Evolutionary conservation across 2,113 vertebrate genomes (phyloP).

Genomic region (Anthoscopus minutus): DNA sequence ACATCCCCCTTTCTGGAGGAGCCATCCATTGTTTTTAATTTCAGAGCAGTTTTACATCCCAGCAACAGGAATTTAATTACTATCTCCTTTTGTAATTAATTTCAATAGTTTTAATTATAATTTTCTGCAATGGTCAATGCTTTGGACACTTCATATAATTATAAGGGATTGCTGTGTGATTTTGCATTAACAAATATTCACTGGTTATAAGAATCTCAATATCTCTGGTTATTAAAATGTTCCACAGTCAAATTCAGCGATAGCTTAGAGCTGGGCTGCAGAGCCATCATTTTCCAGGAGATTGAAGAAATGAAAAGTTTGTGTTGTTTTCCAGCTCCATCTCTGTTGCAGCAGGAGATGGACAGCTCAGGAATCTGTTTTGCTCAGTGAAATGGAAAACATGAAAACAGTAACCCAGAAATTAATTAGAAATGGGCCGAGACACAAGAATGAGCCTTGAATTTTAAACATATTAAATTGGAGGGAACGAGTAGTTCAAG

Average conservation of each 20-base stretch:
- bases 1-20: neutral
- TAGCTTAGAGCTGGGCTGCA: neutral
- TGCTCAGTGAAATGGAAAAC: conserved; percentile 20
- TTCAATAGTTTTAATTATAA: conserved; percentile 23
- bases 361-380: neutral
- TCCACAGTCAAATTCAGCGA: neutral
- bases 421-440: conserved; percentile 14
- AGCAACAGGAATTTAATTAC: conserved; percentile 7
- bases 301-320: neutral
- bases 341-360: neutral
- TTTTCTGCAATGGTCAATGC: neutral
- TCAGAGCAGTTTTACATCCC: neutral
- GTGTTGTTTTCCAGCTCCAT: neutral
- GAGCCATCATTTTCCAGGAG: neutral
- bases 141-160: neutral
- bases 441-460: neutral
- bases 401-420: neutral
- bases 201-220: neutral
- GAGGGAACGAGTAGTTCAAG: neutral
- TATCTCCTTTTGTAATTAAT: conserved; percentile 1
- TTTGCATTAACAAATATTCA: neutral
- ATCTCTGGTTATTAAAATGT: neutral
- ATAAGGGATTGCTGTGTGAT: neutral
- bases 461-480: neutral
- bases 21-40: neutral